Evolutionary conservation across 2,797 vertebrate species (phyloP).

Genomic region (Sebastes glaucus): DNA sequence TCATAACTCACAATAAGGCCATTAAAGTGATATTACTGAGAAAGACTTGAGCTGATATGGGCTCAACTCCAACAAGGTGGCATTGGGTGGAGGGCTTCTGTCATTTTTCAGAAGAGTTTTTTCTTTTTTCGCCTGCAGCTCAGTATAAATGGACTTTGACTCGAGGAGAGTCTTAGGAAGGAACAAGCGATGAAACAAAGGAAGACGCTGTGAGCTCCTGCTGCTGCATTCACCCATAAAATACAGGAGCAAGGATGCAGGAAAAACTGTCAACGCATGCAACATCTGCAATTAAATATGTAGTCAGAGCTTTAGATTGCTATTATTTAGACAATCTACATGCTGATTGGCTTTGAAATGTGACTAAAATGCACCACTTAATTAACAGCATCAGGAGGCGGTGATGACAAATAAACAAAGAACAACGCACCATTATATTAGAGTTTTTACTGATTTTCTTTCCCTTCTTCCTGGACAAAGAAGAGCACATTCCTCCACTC

Average conservation of each 20-base stretch:
- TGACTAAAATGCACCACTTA: not conserved
- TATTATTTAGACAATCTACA: not conserved
- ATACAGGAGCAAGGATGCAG: not conserved
- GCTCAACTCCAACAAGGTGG: constrained; percentile 71
- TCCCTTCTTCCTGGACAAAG: constrained; percentile 38
- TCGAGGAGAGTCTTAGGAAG: constrained; percentile 19
- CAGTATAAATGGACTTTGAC: constrained; percentile 41
- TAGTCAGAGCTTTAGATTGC: not conserved
- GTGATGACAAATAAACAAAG: not conserved
- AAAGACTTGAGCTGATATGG: constrained; percentile 66
- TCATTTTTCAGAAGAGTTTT: constrained; percentile 19
- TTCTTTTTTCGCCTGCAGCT: constrained; percentile 48
- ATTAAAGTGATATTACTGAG: constrained; percentile 80
- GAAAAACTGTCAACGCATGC: not conserved
- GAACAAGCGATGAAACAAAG: constrained; percentile 27
- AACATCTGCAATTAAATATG: not conserved
- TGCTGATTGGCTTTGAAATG: not conserved
- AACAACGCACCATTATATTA: not conserved
- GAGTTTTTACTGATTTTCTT: not conserved
- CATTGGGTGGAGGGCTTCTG: constrained; percentile 22
- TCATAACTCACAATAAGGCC: constrained; percentile 82
- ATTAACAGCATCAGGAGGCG: not conserved
- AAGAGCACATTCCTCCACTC: constrained; percentile 39
- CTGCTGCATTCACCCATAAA: not conserved
- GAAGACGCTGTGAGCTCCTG: not conserved